These are phyloP conservation scores for Cataglyphis hispanica DNA, from an alignment of 1,140 invertebrate species.

Conservation along the genomic window DNA sequence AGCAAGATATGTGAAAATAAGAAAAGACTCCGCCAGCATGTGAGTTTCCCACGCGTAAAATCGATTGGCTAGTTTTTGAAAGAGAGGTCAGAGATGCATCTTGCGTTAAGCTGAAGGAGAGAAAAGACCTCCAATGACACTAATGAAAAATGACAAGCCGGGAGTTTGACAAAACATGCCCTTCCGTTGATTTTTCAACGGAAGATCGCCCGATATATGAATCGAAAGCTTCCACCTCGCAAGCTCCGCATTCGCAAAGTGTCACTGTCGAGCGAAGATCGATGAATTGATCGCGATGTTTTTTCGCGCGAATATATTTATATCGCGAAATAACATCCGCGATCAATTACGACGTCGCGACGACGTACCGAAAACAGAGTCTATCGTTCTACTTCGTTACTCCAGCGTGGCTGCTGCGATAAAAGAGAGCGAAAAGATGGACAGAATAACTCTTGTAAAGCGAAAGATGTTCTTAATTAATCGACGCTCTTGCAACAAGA, in stretches of 20 bases:
- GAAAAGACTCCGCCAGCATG: not conserved
- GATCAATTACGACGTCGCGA: constrained; percentile 55
- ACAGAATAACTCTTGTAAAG: not conserved
- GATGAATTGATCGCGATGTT: constrained; percentile 13
- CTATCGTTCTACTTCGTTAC: not conserved
- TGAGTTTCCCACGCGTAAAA: not conserved
- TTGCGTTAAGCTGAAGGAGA: not conserved
- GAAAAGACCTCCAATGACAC: not conserved
- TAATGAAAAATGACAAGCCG: constrained; percentile 72
- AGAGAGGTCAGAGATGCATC: constrained; percentile 9
- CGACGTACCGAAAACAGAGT: constrained; percentile 25
- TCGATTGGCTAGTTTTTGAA: not conserved
- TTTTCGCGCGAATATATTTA: not conserved
- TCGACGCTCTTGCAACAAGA: not conserved
- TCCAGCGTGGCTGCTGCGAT: not conserved
- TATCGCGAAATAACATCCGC: constrained; percentile 22
- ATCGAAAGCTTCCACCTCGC: not conserved
- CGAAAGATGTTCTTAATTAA: not conserved
- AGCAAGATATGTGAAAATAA: not conserved
- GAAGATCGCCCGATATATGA: too few relatives aligned
- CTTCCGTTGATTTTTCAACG: constrained; percentile 25
- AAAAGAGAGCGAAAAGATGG: not conserved
- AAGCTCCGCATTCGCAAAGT: not conserved
- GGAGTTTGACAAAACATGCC: constrained; percentile 59
- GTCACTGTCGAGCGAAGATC: constrained; percentile 28